Percentiles rank a stretch among this genome's conserved stretches.
These are phyloP conservation scores for Micrasema longulum DNA, from an alignment of 1,140 invertebrate genomes.

Conservation along the genomic window DNA sequence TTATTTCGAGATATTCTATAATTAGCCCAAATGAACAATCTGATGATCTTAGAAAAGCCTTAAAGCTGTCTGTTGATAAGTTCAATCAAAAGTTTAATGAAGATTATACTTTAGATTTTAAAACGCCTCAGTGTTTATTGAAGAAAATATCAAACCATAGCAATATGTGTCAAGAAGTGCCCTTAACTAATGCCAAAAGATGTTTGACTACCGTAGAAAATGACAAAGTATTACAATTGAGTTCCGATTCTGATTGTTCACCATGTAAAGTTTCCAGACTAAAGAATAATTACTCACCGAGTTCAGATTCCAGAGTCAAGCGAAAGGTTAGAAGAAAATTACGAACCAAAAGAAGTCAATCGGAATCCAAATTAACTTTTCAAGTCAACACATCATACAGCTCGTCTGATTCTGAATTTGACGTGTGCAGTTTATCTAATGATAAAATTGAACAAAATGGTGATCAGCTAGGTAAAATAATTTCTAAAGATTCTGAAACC, in stretches of 20 bases:
- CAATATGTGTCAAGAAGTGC: conserved; percentile 21
- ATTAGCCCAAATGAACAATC: conserved; percentile 27
- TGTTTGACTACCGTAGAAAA: background rate
- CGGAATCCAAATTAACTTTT: conserved; percentile 16
- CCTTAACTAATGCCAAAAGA: conserved; percentile 12
- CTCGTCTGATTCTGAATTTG: conserved; percentile 58
- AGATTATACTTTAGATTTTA: conserved; percentile 41
- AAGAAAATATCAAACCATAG: conserved; percentile 14
- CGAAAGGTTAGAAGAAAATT: conserved; percentile 23
- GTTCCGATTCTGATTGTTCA: conserved; percentile 37
- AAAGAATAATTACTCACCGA: conserved; percentile 20
- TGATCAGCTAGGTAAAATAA: conserved; percentile 14
- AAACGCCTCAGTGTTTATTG: conserved; percentile 23
- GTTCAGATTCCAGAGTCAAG: conserved; percentile 25
- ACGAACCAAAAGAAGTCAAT: conserved; percentile 22
- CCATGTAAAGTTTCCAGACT: conserved; percentile 29
- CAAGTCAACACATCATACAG: conserved; percentile 54
- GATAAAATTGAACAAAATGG: conserved; percentile 10
- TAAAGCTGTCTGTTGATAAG: conserved; percentile 25
- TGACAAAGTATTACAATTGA: conserved; percentile 41
- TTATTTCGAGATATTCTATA: conserved; percentile 21
- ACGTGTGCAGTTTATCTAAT: conserved; percentile 42
- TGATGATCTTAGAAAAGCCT: conserved; percentile 33
- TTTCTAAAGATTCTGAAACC: background rate
- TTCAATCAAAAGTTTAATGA: conserved; percentile 41